Evolutionary conservation across 2,797 vertebrate species (phyloP), one percentile per base, ranked within the genome.

Genomic region (Sebastes wilsoni): DNA sequence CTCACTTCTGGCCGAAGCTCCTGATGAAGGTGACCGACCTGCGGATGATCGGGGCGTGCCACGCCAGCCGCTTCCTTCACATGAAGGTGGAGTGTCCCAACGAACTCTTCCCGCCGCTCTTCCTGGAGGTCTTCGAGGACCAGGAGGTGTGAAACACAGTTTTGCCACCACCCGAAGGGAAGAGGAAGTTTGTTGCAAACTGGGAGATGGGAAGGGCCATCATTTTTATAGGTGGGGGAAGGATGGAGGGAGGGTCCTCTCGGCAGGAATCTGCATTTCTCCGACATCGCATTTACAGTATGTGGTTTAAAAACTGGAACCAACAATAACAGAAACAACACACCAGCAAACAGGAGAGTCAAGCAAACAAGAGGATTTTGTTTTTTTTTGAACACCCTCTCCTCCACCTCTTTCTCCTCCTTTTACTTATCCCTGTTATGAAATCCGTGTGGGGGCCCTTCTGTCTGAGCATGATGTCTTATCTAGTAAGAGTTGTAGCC

Each of bases 1-100:
- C 97, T 91, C 97, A 98, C 96, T 99, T 98, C 97, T 98, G 97
- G 98, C 97, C 98, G 91, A 99, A 99, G 96, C 97, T 99, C 93
- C 96, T 99, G 94, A 99, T 99, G 97, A 99, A 99, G 95, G 97
- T 98, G 95, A 99, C 98, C 8, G 98, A 99, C 92, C 96, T 99
- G 94, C 95, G 98, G 83, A 98, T 98, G 97, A 99, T 99, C 1
- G 98, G 98, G 80, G 98, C 98, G 46, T 99, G 97, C 94, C 98
- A 99, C 14, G 97, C 98, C 94, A 98, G 97, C 94, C 97, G 97
- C 95, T 98, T 99, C 96, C 97, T 98, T 92, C 98, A 99, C 96
- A 98, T 98, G 97, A 98, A 98, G 95, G 97, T 98, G 95, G 97
- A 98, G 95, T 98, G 97, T 91, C 97, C 97, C 95, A 98, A 97